These are phyloP conservation scores for Lasius fuliginosus DNA, from an alignment of 2,888 invertebrate species.

Conservation along the genomic window DNA sequence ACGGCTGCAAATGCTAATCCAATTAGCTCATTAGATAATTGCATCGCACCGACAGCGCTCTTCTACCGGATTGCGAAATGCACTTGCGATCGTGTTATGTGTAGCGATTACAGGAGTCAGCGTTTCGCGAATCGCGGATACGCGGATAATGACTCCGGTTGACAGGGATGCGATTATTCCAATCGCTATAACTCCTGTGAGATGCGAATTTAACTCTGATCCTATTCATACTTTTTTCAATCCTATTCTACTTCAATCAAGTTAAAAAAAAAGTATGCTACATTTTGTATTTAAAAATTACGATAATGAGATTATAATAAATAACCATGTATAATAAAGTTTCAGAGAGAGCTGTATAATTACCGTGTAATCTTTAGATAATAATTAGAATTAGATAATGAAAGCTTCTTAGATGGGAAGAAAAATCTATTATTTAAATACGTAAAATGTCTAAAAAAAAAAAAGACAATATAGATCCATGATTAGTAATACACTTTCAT, in stretches of 20 bases:
- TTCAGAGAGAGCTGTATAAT: neutral
- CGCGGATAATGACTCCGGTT: slow-evolving; percentile 8
- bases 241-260: neutral
- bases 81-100: slow-evolving; percentile 53
- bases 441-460: neutral
- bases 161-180: slow-evolving; percentile 6
- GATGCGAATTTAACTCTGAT: slow-evolving; percentile 8
- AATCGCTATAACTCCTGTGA: neutral
- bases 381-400: neutral
- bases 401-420: neutral
- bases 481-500: neutral
- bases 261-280: neutral
- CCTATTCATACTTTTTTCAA: neutral
- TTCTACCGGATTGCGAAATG: slow-evolving; percentile 67
- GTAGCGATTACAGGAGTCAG: slow-evolving; percentile 61
- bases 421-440: neutral
- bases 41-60: slow-evolving; percentile 62
- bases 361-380: neutral
- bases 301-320: neutral
- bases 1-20: slow-evolving; percentile 73
- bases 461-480: neutral
- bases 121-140: slow-evolving; percentile 23
- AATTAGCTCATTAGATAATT: slow-evolving; percentile 77
- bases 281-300: neutral
- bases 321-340: neutral